A percentile compares a stretch with the other conserved stretches of the same genome.
Evolutionary conservation across 2,113 vertebrate species (phyloP).

Genomic region (Felis catus): F.catus_Fca126_mat1.0 CM031419.1:75969001-75969500

Average conservation of each 20-base stretch:
- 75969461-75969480: neutral
- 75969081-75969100: neutral
- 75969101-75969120: neutral
- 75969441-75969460: too few relatives aligned
- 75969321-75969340: neutral
- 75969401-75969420: neutral
- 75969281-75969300: neutral
- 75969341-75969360: too few relatives aligned
- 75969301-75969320: neutral
- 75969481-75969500: neutral
- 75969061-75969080: neutral
- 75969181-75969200: fast-evolving
- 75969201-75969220: neutral
- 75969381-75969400: neutral
- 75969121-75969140: neutral
- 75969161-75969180: neutral
- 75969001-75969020: neutral
- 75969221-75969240: neutral
- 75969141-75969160: neutral
- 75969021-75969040: neutral
- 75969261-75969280: neutral
- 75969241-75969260: neutral
- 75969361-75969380: neutral
- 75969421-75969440: neutral
- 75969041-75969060: neutral